Conservation (phyloP, 2,797 vertebrate genomes). For the Decapterus maruadsi region DNA sequence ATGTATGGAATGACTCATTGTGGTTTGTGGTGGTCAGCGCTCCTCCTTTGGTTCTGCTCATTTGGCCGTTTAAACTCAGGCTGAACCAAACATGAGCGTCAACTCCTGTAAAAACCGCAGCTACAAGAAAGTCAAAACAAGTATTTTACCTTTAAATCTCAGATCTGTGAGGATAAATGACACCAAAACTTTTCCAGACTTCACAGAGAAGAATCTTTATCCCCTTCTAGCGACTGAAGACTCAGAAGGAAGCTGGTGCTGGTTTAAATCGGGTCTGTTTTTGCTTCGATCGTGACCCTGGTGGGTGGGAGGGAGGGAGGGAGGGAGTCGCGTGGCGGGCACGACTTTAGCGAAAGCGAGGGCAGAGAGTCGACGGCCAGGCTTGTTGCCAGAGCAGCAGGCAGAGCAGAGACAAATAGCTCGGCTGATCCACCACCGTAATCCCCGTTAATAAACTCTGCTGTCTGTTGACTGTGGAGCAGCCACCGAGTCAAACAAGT, state of each 20-base stretch:
- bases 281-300: constrained; percentile 13
- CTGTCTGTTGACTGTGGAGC: constrained; percentile 55
- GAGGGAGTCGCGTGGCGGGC: constrained; percentile 6
- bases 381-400: constrained; percentile 51
- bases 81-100: no score
- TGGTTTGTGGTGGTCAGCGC: neutral
- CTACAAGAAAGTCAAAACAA: neutral
- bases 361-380: constrained; percentile 27
- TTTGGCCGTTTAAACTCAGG: neutral
- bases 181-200: neutral
- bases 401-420: constrained; percentile 39
- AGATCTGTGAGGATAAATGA: neutral
- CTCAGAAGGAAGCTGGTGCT: constrained; percentile 10
- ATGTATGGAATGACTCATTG: neutral
- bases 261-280: constrained; percentile 13
- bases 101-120: no score
- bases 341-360: constrained; percentile 28
- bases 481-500: constrained; percentile 50
- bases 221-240: constrained; percentile 3
- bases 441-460: constrained; percentile 68
- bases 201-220: neutral
- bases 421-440: constrained; percentile 56
- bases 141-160: neutral
- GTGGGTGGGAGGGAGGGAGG: neutral
- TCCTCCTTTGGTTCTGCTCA: neutral